Conservation (phyloP, 2,113 vertebrate genomes). For the Colaptes auratus region DNA sequence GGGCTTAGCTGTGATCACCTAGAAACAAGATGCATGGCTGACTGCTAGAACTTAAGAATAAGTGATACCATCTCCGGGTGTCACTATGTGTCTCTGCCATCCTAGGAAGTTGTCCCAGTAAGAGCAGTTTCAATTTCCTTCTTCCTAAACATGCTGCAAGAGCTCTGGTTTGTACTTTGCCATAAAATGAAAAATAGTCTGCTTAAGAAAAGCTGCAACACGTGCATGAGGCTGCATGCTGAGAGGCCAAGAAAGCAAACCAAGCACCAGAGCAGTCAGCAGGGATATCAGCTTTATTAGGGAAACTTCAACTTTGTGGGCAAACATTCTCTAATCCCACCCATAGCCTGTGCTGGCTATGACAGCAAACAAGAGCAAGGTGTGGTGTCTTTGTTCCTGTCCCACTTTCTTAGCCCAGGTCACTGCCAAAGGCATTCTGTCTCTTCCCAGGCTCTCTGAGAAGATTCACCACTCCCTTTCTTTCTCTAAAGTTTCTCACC, state of each 20-base stretch:
- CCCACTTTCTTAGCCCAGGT: not conserved
- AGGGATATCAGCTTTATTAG: not conserved
- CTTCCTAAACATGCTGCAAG: not conserved
- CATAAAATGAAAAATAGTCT: not conserved
- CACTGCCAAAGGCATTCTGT: not conserved
- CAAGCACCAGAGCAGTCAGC: not conserved
- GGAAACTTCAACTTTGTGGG: not conserved
- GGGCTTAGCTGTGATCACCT: not conserved
- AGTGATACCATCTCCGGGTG: not conserved
- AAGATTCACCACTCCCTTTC: not conserved
- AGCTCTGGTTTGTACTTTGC: not conserved
- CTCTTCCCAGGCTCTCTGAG: not conserved
- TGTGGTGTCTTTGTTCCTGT: not conserved
- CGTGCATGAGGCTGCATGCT: not conserved
- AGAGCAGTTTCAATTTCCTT: not conserved
- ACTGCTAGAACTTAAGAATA: not conserved
- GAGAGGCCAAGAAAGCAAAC: not conserved
- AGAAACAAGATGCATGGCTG: not conserved
- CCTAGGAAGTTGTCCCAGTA: not conserved
- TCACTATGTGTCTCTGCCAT: not conserved
- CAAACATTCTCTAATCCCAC: not conserved
- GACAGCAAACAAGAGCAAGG: not conserved
- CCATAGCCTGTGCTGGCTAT: not conserved
- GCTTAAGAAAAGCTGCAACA: not conserved
- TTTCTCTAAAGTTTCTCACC: not conserved